Evolutionary conservation across 2,113 vertebrate species (phyloP).

Genomic region (Poicephalus meyeri): DNA sequence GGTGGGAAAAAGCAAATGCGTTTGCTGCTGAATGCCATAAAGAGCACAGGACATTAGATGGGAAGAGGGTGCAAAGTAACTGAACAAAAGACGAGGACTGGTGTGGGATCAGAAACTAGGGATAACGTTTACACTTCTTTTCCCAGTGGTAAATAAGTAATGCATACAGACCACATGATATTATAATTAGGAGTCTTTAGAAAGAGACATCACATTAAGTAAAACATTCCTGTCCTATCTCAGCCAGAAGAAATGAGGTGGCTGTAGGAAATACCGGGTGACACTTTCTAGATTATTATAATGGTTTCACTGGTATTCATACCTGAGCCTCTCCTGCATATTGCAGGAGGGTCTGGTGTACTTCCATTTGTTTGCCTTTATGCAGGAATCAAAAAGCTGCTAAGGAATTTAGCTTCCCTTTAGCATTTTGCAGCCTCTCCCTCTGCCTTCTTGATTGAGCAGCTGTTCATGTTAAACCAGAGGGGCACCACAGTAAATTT

Average conservation of each 20-base stretch:
- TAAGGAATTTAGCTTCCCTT: background rate
- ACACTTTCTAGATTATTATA: background rate
- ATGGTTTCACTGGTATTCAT: background rate
- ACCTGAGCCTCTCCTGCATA: background rate
- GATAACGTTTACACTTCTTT: background rate
- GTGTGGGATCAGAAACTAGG: background rate
- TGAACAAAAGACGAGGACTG: background rate
- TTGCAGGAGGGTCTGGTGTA: background rate
- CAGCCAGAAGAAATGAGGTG: background rate
- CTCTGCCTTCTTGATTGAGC: background rate
- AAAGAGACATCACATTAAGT: background rate
- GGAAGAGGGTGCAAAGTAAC: background rate
- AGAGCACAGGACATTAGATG: background rate
- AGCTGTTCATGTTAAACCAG: background rate
- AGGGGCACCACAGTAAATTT: background rate
- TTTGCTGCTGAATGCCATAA: background rate
- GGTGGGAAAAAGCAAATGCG: background rate
- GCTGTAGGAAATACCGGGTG: background rate
- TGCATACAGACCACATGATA: background rate
- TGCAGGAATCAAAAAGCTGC: background rate
- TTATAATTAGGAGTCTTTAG: background rate
- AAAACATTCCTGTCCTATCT: background rate
- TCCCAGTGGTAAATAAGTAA: background rate
- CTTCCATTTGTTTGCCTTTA: background rate
- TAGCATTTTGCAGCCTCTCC: background rate